phyloP scores from a whole-genome alignment of 1,140 invertebrate species.

The Microplitis demolitor region DNA sequence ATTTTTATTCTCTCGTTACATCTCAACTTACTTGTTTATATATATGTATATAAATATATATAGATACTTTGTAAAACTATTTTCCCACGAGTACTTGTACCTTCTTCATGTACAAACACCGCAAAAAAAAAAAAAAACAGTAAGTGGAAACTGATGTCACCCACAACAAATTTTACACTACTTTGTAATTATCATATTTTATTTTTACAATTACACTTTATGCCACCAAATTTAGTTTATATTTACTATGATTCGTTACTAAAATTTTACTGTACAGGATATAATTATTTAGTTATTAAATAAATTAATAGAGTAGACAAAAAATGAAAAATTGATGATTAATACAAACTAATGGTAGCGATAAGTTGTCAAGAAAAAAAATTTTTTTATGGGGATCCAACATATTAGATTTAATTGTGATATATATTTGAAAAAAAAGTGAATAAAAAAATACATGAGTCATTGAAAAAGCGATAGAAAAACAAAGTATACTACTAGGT shows the following conservation, averaged over 20 bases:
- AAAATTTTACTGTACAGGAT: no score
- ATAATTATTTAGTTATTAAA: no score
- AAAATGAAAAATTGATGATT: no score
- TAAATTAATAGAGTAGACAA: no score
- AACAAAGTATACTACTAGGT: not conserved
- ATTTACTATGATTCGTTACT: no score
- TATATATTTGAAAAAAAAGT: not conserved
- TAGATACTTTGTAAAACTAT: constrained; percentile 1
- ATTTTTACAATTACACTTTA: no score
- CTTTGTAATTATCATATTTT: not conserved
- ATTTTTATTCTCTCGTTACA: no score
- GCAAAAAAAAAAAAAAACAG: constrained; percentile 32
- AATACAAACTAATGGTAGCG: no score
- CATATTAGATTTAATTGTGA: no score
- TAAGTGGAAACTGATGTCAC: constrained; percentile 41
- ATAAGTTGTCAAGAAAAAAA: no score
- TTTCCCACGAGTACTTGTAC: constrained; percentile 12
- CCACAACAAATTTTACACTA: constrained; percentile 12
- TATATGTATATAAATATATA: not conserved
- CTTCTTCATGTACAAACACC: not conserved
- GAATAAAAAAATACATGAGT: not conserved
- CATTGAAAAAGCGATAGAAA: not conserved
- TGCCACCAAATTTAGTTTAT: no score
- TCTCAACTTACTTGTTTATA: not conserved
- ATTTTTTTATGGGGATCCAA: no score